Conservation (phyloP, 2,888 invertebrate species). For the Allacma fusca region DNA sequence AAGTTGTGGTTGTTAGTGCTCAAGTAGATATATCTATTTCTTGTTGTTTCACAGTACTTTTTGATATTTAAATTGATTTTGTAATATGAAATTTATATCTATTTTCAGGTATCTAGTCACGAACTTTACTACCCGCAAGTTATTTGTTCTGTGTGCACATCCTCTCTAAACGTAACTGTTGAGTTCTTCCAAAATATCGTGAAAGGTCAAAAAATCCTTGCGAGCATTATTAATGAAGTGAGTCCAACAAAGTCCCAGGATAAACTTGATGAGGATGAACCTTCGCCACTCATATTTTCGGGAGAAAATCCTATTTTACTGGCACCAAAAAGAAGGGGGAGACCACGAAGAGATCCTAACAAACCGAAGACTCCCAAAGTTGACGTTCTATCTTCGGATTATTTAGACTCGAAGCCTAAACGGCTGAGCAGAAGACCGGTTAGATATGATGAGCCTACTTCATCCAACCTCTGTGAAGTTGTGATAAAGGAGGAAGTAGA, state of each 20-base stretch:
- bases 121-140: slow-evolving; percentile 76
- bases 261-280: neutral
- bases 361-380: slow-evolving; percentile 25
- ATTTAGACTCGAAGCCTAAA: slow-evolving; percentile 42
- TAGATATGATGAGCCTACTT: slow-evolving; percentile 37
- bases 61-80: no score
- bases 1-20: no score
- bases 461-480: neutral
- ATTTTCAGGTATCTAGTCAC: slow-evolving; percentile 70
- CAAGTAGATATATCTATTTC: no score
- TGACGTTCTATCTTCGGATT: neutral
- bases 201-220: slow-evolving; percentile 71
- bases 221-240: slow-evolving; percentile 45
- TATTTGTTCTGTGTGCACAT: slow-evolving; percentile 79
- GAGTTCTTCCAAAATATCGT: slow-evolving; percentile 77
- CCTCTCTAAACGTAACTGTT: slow-evolving; percentile 77
- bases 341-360: slow-evolving; percentile 51
- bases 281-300: slow-evolving; percentile 20
- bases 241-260: neutral
- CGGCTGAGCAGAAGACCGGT: slow-evolving; percentile 46
- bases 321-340: slow-evolving; percentile 50
- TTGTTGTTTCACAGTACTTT: no score
- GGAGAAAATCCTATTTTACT: slow-evolving; percentile 44
- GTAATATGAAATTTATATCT: slow-evolving; percentile 29
- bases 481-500: slow-evolving; percentile 25